Evolutionary conservation across 2,888 invertebrate species (phyloP), one percentile per base, ranked within the genome.

Genomic region (Drosophila paranaensis): DNA sequence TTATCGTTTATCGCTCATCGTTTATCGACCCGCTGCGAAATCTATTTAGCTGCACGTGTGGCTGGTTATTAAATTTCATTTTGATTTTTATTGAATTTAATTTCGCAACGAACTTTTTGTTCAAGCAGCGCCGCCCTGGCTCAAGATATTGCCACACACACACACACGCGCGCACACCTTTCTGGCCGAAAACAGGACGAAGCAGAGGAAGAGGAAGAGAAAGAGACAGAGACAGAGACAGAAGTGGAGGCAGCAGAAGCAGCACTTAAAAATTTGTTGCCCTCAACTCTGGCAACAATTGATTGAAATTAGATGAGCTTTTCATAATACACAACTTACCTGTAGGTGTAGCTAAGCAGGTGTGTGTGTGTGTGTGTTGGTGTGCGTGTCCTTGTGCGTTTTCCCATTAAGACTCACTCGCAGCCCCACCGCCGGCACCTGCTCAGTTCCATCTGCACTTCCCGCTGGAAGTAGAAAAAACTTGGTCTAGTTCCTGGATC

Each of bases 261-360:
- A 81, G 77, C 81, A 81, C 79, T 81, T 79, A 81, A 79, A 77
- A 81, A 61, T 74, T 50, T 50, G 50, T 35, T 57, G 39, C 61
- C 58, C 68, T 68, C 74, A 68, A 66, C 83, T 76, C 78, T 74
- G 88, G 77, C 81, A 73, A 73, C 84, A 88, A 87, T 89, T 90
- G 88, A 88, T 88, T 88, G 88, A 89, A 89, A 89, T 88, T 90
- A 90, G 90, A 90, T 90, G 90, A 89, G 90, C 84, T 88, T 90
- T 90, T 87, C 85, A 90, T 90, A 90, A 90, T 84, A 78, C 88
- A 82, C 65, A 70, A 73, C 87, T 72, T 77, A 69, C 30, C 16
- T 50, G 67, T 50, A 50, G 13, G 39, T 40, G 54, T 54, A 50
- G 50, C 35, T 50, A 33, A 35, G 35, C 13, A 50, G 50, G 33